Evolutionary conservation across 2,888 invertebrate genomes (phyloP).

Genomic region (Callinectes sapidus): DNA sequence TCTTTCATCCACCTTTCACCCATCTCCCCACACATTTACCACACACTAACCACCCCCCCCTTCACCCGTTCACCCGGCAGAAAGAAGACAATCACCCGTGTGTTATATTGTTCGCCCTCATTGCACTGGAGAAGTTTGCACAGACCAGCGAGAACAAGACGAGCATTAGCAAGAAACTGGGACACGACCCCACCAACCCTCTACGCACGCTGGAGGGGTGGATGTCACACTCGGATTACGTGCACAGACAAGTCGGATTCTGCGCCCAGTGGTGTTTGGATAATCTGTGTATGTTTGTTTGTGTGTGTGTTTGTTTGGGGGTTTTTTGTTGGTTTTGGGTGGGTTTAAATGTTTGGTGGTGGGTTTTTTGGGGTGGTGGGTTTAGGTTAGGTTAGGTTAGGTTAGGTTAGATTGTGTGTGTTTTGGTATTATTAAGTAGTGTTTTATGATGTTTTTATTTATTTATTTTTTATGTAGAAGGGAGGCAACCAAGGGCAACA

Average conservation of each 20-base stretch:
- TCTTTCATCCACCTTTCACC: too few species aligned
- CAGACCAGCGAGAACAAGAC: constrained; percentile 83
- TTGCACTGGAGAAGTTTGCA: constrained; percentile 94
- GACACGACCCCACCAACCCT: constrained; percentile 78
- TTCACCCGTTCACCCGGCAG: constrained; percentile 76
- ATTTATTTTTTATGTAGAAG: too few species aligned
- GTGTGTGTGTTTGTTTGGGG: not conserved
- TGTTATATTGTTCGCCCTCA: constrained; percentile 88
- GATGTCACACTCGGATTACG: constrained; percentile 81
- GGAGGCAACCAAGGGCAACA: too few species aligned
- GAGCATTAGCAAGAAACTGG: constrained; percentile 52
- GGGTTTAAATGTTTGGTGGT: too few species aligned
- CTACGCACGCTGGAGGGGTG: constrained; percentile 83
- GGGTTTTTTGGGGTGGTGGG: too few species aligned
- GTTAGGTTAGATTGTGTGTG: too few species aligned
- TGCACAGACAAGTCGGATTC: constrained; percentile 91
- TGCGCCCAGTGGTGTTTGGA: constrained; percentile 95
- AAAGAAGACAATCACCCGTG: constrained; percentile 82
- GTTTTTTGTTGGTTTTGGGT: not conserved
- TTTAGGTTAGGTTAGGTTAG: too few species aligned
- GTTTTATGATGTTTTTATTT: too few species aligned
- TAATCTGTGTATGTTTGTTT: constrained; percentile 85
- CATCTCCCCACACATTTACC: not conserved
- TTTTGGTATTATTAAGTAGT: too few species aligned
- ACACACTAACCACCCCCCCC: constrained; percentile 32